Percentiles rank a stretch among this genome's conserved stretches.
Evolutionary conservation across 2,797 vertebrate genomes (phyloP).

Genomic region (Ara ararauna): DNA sequence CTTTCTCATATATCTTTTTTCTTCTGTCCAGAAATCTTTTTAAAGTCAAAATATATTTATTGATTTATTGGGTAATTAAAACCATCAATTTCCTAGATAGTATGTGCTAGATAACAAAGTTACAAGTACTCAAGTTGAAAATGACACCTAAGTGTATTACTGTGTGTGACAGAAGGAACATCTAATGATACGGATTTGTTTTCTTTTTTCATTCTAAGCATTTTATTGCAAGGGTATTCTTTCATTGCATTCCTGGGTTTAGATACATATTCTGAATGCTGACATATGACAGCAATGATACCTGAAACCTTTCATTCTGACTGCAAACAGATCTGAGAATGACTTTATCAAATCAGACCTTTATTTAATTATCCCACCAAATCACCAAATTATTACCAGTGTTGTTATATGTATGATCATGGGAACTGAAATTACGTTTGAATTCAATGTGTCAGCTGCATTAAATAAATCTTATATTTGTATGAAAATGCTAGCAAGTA

Average conservation of each 20-base stretch:
- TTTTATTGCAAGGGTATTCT: background rate
- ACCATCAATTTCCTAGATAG: background rate
- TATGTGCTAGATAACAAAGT: background rate
- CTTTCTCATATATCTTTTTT: background rate
- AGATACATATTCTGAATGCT: background rate
- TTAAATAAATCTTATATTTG: background rate
- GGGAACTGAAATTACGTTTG: background rate
- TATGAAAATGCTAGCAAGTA: background rate
- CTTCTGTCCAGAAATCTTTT: background rate
- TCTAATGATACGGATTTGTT: background rate
- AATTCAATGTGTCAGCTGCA: background rate
- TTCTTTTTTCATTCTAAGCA: background rate
- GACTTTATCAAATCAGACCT: background rate
- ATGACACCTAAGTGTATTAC: background rate
- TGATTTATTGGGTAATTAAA: background rate
- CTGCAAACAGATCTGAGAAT: background rate
- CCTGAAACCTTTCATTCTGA: background rate
- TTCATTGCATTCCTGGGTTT: background rate
- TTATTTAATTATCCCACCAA: background rate
- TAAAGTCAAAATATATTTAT: background rate
- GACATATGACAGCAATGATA: background rate
- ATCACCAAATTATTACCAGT: background rate
- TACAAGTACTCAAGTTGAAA: background rate
- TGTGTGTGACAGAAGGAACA: background rate
- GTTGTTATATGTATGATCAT: background rate